Percentiles rank a stretch among this genome's conserved stretches.
Conservation (phyloP, 2,888 invertebrate genomes). For the Caenorhabditis panamensis region DNA sequence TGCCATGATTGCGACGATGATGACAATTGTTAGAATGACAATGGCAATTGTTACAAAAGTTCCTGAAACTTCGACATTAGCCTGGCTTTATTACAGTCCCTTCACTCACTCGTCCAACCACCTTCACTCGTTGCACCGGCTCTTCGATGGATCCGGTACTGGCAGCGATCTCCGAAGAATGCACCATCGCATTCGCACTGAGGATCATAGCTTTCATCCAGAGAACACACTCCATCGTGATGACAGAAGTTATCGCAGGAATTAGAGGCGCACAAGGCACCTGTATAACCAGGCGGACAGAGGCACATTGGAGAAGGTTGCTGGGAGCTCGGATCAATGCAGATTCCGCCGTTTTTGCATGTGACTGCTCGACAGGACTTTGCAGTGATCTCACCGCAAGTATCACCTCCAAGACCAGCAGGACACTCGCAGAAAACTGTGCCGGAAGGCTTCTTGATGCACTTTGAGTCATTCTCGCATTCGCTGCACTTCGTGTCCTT, state of each 20-base stretch:
- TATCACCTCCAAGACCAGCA: slow-evolving; percentile 59
- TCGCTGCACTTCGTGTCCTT: slow-evolving; percentile 62
- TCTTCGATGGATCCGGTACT: slow-evolving; percentile 26
- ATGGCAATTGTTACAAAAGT: not conserved
- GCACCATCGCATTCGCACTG: slow-evolving; percentile 41
- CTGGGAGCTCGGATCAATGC: slow-evolving; percentile 72
- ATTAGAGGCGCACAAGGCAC: slow-evolving; percentile 83
- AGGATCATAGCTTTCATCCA: slow-evolving; percentile 29
- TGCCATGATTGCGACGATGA: slow-evolving; percentile 27
- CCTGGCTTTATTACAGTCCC: too few species aligned
- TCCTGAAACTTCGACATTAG: not conserved
- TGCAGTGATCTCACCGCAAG: slow-evolving; percentile 56
- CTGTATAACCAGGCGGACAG: slow-evolving; percentile 84
- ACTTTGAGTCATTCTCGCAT: slow-evolving; percentile 83
- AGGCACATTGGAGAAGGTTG: slow-evolving; percentile 82
- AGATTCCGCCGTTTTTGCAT: slow-evolving; percentile 82
- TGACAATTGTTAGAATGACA: slow-evolving; percentile 17
- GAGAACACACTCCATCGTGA: slow-evolving; percentile 38
- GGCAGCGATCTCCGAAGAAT: slow-evolving; percentile 56
- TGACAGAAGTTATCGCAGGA: slow-evolving; percentile 51
- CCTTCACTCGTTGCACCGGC: not conserved
- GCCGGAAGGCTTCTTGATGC: slow-evolving; percentile 80
- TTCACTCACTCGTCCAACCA: slow-evolving; percentile 31
- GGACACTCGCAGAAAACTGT: slow-evolving; percentile 83
- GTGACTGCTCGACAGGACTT: slow-evolving; percentile 63